Conservation (phyloP, 1,140 invertebrate genomes). For the Leptinotarsa texana region DNA sequence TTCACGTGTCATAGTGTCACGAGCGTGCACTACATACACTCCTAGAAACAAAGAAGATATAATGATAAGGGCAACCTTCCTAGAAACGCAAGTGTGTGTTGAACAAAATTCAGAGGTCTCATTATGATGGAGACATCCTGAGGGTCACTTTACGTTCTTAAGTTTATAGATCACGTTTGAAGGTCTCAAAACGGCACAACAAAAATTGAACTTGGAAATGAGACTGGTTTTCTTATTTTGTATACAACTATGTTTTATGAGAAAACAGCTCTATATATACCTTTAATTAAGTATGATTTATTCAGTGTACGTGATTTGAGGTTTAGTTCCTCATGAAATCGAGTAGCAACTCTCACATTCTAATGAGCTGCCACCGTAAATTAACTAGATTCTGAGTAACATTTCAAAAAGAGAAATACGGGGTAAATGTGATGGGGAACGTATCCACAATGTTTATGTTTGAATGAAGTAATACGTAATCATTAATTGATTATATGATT, state of each 20-base stretch:
- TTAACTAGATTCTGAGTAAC: too few relatives aligned
- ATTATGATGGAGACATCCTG: slow-evolving; percentile 10
- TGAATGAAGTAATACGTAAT: too few relatives aligned
- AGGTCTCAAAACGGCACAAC: neutral
- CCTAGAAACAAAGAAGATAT: slow-evolving; percentile 27
- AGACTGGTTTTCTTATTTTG: neutral
- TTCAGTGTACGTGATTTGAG: neutral
- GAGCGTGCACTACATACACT: slow-evolving; percentile 34
- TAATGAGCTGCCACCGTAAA: too few relatives aligned
- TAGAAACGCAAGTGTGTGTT: slow-evolving; percentile 25
- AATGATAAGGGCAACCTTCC: slow-evolving; percentile 35
- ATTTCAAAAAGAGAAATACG: too few relatives aligned
- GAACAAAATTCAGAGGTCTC: neutral
- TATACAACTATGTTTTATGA: slow-evolving; percentile 5
- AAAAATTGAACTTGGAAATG: slow-evolving; percentile 11
- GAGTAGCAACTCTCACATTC: too few relatives aligned
- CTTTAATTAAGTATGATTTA: slow-evolving; percentile 19
- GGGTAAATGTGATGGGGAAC: too few relatives aligned
- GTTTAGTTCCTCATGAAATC: neutral
- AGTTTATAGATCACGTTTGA: slow-evolving; percentile 14
- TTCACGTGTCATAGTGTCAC: slow-evolving; percentile 33
- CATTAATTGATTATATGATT: too few relatives aligned
- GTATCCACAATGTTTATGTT: too few relatives aligned
- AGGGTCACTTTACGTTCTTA: slow-evolving; percentile 1
- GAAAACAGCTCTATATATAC: neutral